phyloP scores from a whole-genome alignment of 2,888 invertebrate species.

The Leucophora obtusa region DNA sequence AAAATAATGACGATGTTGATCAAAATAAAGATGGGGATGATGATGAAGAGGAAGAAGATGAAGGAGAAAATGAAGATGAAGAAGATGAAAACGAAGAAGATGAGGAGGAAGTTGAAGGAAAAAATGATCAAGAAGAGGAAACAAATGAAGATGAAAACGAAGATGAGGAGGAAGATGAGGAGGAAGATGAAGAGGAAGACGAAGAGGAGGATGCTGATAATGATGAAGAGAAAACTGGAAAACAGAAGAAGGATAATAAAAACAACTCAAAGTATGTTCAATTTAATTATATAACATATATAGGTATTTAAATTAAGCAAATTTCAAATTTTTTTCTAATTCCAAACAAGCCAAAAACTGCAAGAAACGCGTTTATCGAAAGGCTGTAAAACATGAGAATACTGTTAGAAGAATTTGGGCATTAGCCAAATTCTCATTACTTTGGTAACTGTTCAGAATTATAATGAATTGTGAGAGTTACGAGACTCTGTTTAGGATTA shows the following conservation, averaged over 20 bases:
- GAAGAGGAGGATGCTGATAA: constrained; percentile 6
- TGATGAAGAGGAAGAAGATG: constrained; percentile 34
- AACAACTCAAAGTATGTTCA: constrained; percentile 46
- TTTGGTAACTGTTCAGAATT: too few species aligned
- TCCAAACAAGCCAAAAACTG: too few species aligned
- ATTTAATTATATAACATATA: neutral
- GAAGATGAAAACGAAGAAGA: neutral
- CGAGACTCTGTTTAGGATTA: too few species aligned
- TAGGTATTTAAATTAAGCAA: too few species aligned
- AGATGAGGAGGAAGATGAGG: constrained; percentile 48
- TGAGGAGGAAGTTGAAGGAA: constrained; percentile 14
- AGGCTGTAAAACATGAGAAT: too few species aligned
- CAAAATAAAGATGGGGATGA: constrained; percentile 39
- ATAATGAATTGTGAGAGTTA: too few species aligned
- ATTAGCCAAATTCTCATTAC: too few species aligned
- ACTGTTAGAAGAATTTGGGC: too few species aligned
- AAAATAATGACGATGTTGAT: constrained; percentile 24
- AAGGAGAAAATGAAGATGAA: neutral
- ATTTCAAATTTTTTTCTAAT: too few species aligned
- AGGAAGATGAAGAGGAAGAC: constrained; percentile 24
- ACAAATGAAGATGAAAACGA: constrained; percentile 55
- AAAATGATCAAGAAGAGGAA: constrained; percentile 33
- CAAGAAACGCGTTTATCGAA: too few species aligned
- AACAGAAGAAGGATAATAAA: neutral
- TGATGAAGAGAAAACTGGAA: neutral